phyloP scores from a whole-genome alignment of 2,113 vertebrate genomes.

The Lipotes vexillifer region DNA sequence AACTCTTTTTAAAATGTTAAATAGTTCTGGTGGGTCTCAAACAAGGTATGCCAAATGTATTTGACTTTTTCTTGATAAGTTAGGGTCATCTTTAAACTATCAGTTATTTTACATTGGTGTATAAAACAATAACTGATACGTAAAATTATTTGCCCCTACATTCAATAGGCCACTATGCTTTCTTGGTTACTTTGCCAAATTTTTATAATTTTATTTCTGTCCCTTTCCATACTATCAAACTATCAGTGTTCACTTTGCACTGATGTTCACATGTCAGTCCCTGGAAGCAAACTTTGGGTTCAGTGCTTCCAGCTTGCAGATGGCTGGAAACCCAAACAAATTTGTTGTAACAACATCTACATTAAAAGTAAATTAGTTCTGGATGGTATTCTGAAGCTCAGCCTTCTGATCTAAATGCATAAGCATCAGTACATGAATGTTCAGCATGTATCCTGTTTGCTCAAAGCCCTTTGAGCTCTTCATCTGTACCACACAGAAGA shows the following conservation, averaged over 20 bases:
- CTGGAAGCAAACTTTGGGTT: neutral
- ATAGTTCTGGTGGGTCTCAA: neutral
- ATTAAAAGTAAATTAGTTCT: neutral
- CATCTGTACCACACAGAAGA: neutral
- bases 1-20: constrained; percentile 14
- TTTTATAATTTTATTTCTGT: constrained; percentile 22
- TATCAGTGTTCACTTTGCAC: neutral
- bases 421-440: neutral
- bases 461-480: neutral
- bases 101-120: neutral
- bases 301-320: neutral
- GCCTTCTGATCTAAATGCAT: neutral
- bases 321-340: neutral
- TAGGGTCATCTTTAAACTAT: constrained; percentile 6
- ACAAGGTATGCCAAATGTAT: neutral
- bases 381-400: neutral
- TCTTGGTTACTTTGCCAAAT: neutral
- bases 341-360: neutral
- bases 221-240: neutral
- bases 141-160: neutral
- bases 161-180: neutral
- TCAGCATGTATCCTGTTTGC: neutral
- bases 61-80: neutral
- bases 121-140: neutral
- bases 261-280: neutral